A percentile compares a stretch with the other conserved stretches of the same genome.
Conservation (phyloP, 2,888 invertebrate genomes). For the Miltochrista miniata region DNA sequence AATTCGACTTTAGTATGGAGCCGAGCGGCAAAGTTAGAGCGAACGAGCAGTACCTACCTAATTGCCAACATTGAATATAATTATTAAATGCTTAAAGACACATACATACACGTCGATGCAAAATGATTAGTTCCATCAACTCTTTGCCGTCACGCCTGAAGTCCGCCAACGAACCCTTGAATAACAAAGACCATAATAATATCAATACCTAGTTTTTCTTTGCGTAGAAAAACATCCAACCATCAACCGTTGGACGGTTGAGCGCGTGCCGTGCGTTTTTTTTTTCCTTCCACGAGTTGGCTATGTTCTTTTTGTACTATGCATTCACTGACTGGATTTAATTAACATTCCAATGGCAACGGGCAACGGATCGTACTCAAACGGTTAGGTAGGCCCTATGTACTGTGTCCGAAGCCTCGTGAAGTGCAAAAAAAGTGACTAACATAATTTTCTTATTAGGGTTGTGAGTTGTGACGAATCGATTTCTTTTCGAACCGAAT, state of each 20-base stretch:
- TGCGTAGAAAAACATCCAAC: background rate
- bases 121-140: conserved; percentile 3
- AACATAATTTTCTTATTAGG: conserved; percentile 11
- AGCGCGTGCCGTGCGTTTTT: conserved; percentile 69
- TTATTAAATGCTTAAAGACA: background rate
- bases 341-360: conserved; percentile 45
- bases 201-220: conserved; percentile 7
- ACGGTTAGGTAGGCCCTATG: conserved; percentile 7
- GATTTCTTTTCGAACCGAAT: background rate
- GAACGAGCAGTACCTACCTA: too few relatives aligned
- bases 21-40: too few relatives aligned
- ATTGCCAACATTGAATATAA: too few relatives aligned
- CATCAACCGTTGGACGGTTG: conserved; percentile 31
- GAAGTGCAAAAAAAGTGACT: conserved; percentile 9
- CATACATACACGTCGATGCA: background rate
- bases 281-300: conserved; percentile 57
- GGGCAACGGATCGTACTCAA: conserved; percentile 20
- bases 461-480: background rate
- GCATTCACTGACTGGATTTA: conserved; percentile 31
- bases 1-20: too few relatives aligned
- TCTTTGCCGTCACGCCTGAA: conserved; percentile 7
- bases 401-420: conserved; percentile 6
- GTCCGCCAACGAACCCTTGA: conserved; percentile 10
- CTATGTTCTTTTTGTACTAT: conserved; percentile 41
- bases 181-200: conserved; percentile 4